Evolutionary conservation across 2,113 vertebrate species (phyloP), one percentile per base, ranked within the genome.

Genomic region (Myotis davidii): DNA sequence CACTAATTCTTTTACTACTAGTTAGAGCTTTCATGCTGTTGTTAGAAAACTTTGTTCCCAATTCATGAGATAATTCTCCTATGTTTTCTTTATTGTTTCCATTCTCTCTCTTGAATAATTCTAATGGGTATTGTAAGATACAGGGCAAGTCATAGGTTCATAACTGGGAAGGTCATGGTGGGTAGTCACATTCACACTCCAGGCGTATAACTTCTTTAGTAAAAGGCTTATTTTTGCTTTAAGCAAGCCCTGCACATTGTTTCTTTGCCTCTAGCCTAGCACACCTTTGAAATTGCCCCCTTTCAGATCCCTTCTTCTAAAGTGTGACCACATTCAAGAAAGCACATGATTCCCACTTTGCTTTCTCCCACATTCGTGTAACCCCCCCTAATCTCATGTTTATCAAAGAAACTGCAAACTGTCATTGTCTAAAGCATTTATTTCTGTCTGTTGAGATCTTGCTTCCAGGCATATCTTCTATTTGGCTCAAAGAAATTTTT

Each of bases 21-120:
- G 67, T 81, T 93, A 52, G 29, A 77, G 25, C 20, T 83, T 93
- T 77, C 72, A 42, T 3, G 16, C 34, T 91, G 12, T 56, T 39
- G 25, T 65, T 83, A 65, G 64, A 20, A 73, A 83, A 13, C 16
- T 87, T 78, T 65, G 34, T 27, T 90, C 16, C 34, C 25, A 72
- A 39, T 87, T 88, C 21, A 78, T 84, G 37, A 84, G 90, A 72
- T 78, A 65, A 34, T 65, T 78, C n/a, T 88, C 23, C 70, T 82
- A 1, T 8, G 2, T 84, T 93, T 95, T 73, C n/a, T 93, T 37
- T 74, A 82, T 74, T 92, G 20, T 76, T 81, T 92, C 27, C 10
- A 1, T 91, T 89, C 52, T 61, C 39, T 50, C 16, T 67, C n/a
- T 95, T 87, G 64, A 83, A 77, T 88, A 48, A 42, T 72, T 83